Evolutionary conservation across 92 coral and sea anemone species (phyloP), one percentile per base, ranked within the genome.

Genomic region (Parazoanthus swiftii): DNA sequence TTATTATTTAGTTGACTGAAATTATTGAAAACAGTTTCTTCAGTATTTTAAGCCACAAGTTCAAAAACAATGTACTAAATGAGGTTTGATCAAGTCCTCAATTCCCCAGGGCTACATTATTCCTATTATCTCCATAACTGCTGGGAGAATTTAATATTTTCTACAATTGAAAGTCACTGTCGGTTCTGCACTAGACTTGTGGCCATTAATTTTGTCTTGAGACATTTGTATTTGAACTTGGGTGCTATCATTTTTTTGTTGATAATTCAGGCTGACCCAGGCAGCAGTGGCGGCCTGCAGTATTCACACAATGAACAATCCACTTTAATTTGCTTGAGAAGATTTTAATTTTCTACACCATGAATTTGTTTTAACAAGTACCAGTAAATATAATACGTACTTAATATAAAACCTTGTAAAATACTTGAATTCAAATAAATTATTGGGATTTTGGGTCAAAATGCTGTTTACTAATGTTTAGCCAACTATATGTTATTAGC

Each of bases 351-450:
- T 63, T 63, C 70, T 20, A 26, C 26, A 63, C 26, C 70, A 63
- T 18, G n/a, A 21, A 20, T 63, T 63, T 63, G 70, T 63, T 63
- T 63, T 63, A 63, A 20, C 26, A 48, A 48, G 14, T 63, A 63
- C 70, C 70, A 63, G 26, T 63, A 54, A 54, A 54, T 20, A 11
- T 13, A 3, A 54, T 14, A 29, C 33, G 33, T 29, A 54, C 70
- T 63, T 63, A 63, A 63, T 63, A 63, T 18, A 23, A 63, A 63
- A 63, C 70, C 70, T 63, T 63, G 70, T 72, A 72, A 72, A 29
- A 72, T 26, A 26, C 33, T 29, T 72, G 42, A 72, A 72, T 72
- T 72, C 70, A 72, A 72, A 72, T 72, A 72, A 72, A 26, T 72
- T 29, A 72, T 29, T 72, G 76, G 76, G 76, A 72, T 26, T 26